These are phyloP conservation scores for Epirrhoe tristata DNA, from an alignment of 2,888 invertebrate species.

Conservation along the genomic window DNA sequence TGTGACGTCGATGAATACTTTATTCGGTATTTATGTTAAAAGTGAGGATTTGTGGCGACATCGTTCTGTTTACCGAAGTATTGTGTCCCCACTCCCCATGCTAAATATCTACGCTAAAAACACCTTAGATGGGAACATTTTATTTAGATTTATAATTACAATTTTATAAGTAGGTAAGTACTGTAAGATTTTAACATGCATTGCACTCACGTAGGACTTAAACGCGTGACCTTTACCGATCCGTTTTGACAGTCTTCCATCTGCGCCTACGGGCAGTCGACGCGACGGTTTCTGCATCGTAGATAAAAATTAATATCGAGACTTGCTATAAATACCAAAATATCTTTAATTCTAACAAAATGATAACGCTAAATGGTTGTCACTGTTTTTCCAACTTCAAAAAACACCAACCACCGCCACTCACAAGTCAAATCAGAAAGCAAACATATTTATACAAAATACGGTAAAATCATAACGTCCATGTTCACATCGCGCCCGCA, in stretches of 20 bases:
- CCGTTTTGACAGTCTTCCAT: too few species aligned
- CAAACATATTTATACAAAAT: constrained; percentile 20
- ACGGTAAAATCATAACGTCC: constrained; percentile 4
- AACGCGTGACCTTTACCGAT: too few species aligned
- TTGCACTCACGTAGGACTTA: too few species aligned
- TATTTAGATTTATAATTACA: too few species aligned
- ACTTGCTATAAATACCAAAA: too few species aligned
- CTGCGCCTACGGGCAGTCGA: too few species aligned
- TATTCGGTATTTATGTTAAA: constrained; percentile 56
- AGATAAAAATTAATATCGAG: too few species aligned
- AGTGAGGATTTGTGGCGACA: constrained; percentile 45
- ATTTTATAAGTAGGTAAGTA: too few species aligned
- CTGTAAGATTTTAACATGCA: too few species aligned
- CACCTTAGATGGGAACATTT: neutral
- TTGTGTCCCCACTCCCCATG: neutral
- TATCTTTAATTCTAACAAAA: neutral
- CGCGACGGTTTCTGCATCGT: too few species aligned
- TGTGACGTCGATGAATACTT: constrained; percentile 57
- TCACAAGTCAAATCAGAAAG: constrained; percentile 17
- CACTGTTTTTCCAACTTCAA: neutral
- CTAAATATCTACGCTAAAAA: neutral
- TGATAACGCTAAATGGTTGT: too few species aligned
- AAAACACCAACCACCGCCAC: neutral
- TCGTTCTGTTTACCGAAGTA: constrained; percentile 17
- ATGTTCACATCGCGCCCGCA: constrained; percentile 13